These are phyloP conservation scores for Crocallis elinguaria DNA, from an alignment of 2,888 invertebrate genomes.

Conservation along the genomic window DNA sequence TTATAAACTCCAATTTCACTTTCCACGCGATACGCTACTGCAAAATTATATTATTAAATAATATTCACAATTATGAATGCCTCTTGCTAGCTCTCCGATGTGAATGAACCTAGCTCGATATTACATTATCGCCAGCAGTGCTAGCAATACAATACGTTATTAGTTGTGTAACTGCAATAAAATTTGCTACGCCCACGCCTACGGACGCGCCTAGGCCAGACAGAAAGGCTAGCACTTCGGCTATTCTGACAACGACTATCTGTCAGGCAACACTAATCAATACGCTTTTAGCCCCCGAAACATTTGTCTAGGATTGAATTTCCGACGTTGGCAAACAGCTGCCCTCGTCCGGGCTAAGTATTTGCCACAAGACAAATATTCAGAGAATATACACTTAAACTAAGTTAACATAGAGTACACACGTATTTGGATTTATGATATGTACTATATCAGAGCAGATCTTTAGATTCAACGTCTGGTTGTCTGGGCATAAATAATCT, in stretches of 20 bases:
- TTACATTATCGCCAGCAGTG: slow-evolving; percentile 50
- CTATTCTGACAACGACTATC: slow-evolving; percentile 51
- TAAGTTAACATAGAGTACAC: too few species aligned
- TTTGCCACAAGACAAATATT: slow-evolving; percentile 4
- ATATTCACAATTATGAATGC: slow-evolving; percentile 45
- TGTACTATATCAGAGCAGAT: too few species aligned
- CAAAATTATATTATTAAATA: slow-evolving; percentile 32
- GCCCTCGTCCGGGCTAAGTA: slow-evolving; percentile 17
- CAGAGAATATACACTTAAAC: too few species aligned
- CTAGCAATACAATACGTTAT: slow-evolving; percentile 45
- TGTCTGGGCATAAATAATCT: too few species aligned
- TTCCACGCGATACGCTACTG: slow-evolving; percentile 32
- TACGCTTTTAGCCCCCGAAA: slow-evolving; percentile 59
- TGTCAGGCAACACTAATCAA: slow-evolving; percentile 65
- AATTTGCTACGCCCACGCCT: slow-evolving; percentile 52
- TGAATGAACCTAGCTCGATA: slow-evolving; percentile 60
- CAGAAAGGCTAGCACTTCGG: slow-evolving; percentile 44
- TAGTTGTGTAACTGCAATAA: slow-evolving; percentile 49
- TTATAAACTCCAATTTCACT: slow-evolving; percentile 28
- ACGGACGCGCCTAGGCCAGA: slow-evolving; percentile 48
- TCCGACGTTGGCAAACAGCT: slow-evolving; percentile 38
- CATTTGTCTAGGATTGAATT: slow-evolving; percentile 51
- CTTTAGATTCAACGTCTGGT: too few species aligned
- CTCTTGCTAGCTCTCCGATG: slow-evolving; percentile 42
- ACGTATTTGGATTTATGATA: too few species aligned